These are phyloP conservation scores for Chaunax sp. DNA, from an alignment of 2,797 vertebrate species.

Conservation along the genomic window DNA sequence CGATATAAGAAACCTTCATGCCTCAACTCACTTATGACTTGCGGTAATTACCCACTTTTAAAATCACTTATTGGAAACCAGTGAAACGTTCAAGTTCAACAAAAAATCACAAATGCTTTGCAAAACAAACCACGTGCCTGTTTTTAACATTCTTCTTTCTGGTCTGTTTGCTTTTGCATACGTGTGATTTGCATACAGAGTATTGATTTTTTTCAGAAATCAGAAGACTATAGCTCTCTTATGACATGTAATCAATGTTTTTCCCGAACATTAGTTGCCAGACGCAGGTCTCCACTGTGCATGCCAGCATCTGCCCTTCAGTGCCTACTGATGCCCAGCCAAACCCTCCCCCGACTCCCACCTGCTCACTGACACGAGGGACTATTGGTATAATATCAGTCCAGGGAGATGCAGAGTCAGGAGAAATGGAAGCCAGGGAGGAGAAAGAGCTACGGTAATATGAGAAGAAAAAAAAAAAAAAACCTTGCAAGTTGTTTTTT, in stretches of 20 bases:
- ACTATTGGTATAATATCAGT: conserved; percentile 59
- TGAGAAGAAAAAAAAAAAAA: no score
- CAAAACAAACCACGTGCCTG: background rate
- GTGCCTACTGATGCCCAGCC: conserved; percentile 57
- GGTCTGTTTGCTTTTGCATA: conserved; percentile 34
- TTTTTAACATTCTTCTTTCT: conserved; percentile 13
- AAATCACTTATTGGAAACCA: no score
- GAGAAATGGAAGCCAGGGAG: conserved; percentile 46
- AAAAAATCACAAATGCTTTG: background rate
- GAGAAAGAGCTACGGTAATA: conserved; percentile 14
- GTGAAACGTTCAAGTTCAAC: background rate
- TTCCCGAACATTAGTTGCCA: conserved; percentile 48
- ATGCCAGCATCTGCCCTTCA: conserved; percentile 61
- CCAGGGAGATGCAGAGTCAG: conserved; percentile 57
- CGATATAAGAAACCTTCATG: no score
- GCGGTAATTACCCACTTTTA: no score
- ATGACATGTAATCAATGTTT: conserved; percentile 61
- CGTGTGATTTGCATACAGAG: conserved; percentile 43
- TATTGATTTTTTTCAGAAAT: conserved; percentile 50
- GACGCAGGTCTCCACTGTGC: conserved; percentile 41
- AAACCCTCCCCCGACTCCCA: conserved; percentile 5
- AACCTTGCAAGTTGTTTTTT: no score
- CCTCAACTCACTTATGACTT: background rate
- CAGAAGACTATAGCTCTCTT: conserved; percentile 28
- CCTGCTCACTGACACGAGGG: conserved; percentile 43